Evolutionary conservation across 2,888 invertebrate species (phyloP).

Genomic region (Agonopterix heracliana): DNA sequence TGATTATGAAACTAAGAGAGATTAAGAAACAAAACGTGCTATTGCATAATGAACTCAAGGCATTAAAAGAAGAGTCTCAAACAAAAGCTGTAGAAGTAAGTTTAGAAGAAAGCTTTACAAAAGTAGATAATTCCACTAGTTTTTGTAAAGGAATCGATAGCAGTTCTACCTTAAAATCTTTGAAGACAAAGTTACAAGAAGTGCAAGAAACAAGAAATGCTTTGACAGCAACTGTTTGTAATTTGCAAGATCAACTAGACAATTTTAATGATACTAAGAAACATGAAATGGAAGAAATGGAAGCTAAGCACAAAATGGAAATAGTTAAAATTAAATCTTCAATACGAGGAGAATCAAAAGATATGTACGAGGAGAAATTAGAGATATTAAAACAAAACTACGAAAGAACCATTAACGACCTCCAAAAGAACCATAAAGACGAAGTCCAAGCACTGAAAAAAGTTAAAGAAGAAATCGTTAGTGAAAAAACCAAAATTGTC

Average conservation of each 20-base stretch:
- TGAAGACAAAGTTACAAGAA: slow-evolving; percentile 46
- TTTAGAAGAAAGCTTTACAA: slow-evolving; percentile 19
- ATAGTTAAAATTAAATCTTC: slow-evolving; percentile 36
- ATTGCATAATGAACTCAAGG: slow-evolving; percentile 41
- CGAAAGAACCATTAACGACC: slow-evolving; percentile 34
- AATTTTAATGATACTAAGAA: slow-evolving; percentile 40
- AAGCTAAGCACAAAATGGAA: slow-evolving; percentile 46
- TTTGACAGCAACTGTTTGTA: slow-evolving; percentile 38
- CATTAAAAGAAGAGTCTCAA: slow-evolving; percentile 38
- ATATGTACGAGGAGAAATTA: slow-evolving; percentile 40
- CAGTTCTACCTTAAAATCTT: slow-evolving; percentile 31
- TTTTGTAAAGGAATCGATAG: slow-evolving; percentile 30
- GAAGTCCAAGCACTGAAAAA: slow-evolving; percentile 28
- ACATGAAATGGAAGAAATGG: slow-evolving; percentile 47
- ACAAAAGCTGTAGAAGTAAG: slow-evolving; percentile 18
- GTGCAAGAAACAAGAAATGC: slow-evolving; percentile 39
- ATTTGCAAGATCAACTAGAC: slow-evolving; percentile 41
- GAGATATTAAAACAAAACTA: slow-evolving; percentile 36
- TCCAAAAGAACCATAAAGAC: slow-evolving; percentile 21
- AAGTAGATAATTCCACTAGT: slow-evolving; percentile 34
- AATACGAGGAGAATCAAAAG: slow-evolving; percentile 38
- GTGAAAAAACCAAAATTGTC: slow-evolving; percentile 42
- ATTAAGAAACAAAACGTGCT: slow-evolving; percentile 56
- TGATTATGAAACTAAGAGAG: slow-evolving; percentile 53
- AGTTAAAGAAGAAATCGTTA: slow-evolving; percentile 30